A percentile compares a stretch with the other conserved stretches of the same genome.
phyloP scores from a whole-genome alignment of 2,888 invertebrate species.

The Apamea epomidion region DNA sequence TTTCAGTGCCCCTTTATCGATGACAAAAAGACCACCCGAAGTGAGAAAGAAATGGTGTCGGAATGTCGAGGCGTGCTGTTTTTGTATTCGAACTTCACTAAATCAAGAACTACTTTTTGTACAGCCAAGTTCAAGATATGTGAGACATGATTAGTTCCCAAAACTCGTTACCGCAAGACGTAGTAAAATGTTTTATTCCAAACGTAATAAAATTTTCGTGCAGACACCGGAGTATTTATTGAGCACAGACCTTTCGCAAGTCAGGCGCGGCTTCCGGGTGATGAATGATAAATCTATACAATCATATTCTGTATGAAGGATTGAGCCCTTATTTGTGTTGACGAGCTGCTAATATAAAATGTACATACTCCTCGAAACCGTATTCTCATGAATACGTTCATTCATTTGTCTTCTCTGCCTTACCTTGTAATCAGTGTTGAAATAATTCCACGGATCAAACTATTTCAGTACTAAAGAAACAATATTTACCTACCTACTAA shows the following conservation, averaged over 20 bases:
- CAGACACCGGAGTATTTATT: slow-evolving; percentile 55
- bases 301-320: slow-evolving; percentile 64
- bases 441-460: slow-evolving; percentile 54
- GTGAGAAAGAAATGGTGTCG: slow-evolving; percentile 81
- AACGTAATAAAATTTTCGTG: slow-evolving; percentile 56
- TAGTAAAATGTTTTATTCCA: slow-evolving; percentile 40
- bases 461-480: slow-evolving; percentile 74
- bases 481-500: slow-evolving; percentile 76
- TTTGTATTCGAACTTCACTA: slow-evolving; percentile 82
- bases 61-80: slow-evolving; percentile 76
- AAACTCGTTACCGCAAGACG: slow-evolving; percentile 17
- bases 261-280: slow-evolving; percentile 54
- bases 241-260: slow-evolving; percentile 58
- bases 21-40: slow-evolving; percentile 76
- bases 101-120: slow-evolving; percentile 80
- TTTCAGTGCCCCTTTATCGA: slow-evolving; percentile 76
- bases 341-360: slow-evolving; percentile 65
- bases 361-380: slow-evolving; percentile 50
- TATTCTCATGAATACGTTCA: slow-evolving; percentile 46
- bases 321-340: slow-evolving; percentile 64
- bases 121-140: slow-evolving; percentile 49
- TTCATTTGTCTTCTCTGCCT: slow-evolving; percentile 7
- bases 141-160: slow-evolving; percentile 46
- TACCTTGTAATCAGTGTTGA: slow-evolving; percentile 24
- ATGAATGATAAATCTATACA: slow-evolving; percentile 67